Evolutionary conservation across 2,113 vertebrate species (phyloP).

Genomic region (Halcyon senegalensis): DNA sequence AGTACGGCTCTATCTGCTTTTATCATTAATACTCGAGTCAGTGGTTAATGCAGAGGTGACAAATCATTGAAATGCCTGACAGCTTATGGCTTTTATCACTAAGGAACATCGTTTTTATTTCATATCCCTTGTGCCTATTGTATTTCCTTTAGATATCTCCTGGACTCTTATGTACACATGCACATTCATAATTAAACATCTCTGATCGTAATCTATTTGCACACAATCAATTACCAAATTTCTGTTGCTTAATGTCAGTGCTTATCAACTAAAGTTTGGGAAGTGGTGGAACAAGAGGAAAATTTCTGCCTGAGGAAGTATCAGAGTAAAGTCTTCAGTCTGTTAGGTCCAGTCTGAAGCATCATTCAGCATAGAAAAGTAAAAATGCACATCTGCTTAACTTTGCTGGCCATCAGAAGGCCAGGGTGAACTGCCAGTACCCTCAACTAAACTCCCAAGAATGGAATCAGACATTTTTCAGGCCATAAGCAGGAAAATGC

Average conservation of each 20-base stretch:
- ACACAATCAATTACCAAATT: neutral
- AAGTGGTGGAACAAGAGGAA: neutral
- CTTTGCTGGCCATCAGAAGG: neutral
- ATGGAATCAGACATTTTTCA: neutral
- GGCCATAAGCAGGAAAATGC: neutral
- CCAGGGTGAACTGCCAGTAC: neutral
- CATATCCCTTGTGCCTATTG: neutral
- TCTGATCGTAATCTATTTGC: conserved; percentile 44
- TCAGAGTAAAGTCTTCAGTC: neutral
- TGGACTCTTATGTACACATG: neutral
- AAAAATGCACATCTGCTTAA: neutral
- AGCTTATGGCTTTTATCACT: conserved; percentile 48
- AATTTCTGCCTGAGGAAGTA: neutral
- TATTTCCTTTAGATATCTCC: conserved; percentile 41
- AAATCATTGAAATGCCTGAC: conserved; percentile 51
- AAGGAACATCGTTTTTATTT: conserved; percentile 40
- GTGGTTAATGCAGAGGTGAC: conserved; percentile 52
- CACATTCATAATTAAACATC: conserved; percentile 55
- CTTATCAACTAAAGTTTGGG: neutral
- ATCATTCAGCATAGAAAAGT: neutral
- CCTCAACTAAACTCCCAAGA: neutral
- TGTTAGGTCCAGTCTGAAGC: neutral
- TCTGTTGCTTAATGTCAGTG: neutral
- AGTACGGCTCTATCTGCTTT: conserved; percentile 39
- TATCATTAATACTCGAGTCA: conserved; percentile 57